phyloP scores from a whole-genome alignment of 2,797 vertebrate species.

The Takifugu rubripes region DNA sequence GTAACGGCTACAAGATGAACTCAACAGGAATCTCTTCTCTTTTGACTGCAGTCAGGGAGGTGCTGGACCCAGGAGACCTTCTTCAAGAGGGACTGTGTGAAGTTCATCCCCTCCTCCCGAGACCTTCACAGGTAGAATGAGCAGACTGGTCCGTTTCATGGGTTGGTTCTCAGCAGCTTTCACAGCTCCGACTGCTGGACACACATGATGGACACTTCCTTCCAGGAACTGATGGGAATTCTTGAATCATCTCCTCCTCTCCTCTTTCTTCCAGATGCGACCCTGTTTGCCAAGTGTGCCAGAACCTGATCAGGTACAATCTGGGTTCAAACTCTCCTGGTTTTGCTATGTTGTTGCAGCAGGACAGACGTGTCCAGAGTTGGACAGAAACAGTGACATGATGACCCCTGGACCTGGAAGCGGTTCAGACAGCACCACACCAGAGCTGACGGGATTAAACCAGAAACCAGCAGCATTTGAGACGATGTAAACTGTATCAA shows the following conservation, averaged over 20 bases:
- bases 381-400: too few relatives aligned
- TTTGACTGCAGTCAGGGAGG: constrained; percentile 75
- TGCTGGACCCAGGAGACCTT: constrained; percentile 91
- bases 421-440: too few relatives aligned
- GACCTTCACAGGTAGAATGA: constrained; percentile 86
- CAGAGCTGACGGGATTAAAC: too few relatives aligned
- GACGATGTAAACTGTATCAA: too few relatives aligned
- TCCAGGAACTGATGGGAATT: constrained; percentile 45
- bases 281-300: constrained; percentile 89
- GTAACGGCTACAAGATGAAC: background rate
- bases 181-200: background rate
- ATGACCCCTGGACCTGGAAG: too few relatives aligned
- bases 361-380: too few relatives aligned
- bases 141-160: too few relatives aligned
- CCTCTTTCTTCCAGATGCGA: constrained; percentile 81
- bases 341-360: background rate
- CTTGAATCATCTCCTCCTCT: constrained; percentile 37
- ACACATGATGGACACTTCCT: constrained; percentile 11
- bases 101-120: constrained; percentile 83
- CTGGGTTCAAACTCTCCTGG: background rate
- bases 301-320: constrained; percentile 90
- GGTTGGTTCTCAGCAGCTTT: too few relatives aligned
- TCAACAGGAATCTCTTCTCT: constrained; percentile 14
- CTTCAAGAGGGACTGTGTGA: constrained; percentile 89
- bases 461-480: too few relatives aligned